A percentile compares a stretch with the other conserved stretches of the same genome.
phyloP scores from a whole-genome alignment of 2,113 vertebrate genomes.

The Sorex fumeus region DNA sequence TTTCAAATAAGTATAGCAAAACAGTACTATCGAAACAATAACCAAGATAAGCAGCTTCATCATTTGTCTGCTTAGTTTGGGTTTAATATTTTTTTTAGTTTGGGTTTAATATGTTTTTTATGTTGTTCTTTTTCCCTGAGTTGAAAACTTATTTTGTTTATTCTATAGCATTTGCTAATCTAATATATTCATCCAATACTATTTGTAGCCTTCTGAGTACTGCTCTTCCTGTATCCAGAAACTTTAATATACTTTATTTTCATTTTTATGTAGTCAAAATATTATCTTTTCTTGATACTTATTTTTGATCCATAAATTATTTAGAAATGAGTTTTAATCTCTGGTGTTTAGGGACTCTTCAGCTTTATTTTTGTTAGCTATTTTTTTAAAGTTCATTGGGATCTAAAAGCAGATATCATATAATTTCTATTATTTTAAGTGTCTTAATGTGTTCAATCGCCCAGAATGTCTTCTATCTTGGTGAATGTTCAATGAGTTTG shows the following conservation, averaged over 20 bases:
- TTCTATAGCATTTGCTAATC: slow-evolving; percentile 29
- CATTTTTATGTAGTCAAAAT: slow-evolving; percentile 40
- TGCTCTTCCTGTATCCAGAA: background rate
- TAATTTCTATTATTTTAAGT: slow-evolving; percentile 43
- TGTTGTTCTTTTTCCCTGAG: slow-evolving; percentile 32
- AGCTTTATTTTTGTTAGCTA: background rate
- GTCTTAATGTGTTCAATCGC: background rate
- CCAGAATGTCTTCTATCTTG: background rate
- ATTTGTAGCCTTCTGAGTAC: background rate
- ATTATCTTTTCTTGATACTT: background rate
- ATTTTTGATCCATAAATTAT: background rate
- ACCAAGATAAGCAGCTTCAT: background rate
- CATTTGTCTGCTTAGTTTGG: slow-evolving; percentile 44
- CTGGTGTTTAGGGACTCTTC: background rate
- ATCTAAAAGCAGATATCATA: background rate
- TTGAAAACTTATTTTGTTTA: background rate
- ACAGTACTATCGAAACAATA: background rate
- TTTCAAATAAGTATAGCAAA: slow-evolving; percentile 23
- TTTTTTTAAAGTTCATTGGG: slow-evolving; percentile 28
- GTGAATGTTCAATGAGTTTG: background rate
- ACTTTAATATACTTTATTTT: background rate
- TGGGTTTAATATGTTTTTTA: slow-evolving; percentile 37
- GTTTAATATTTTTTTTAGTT: slow-evolving; percentile 48
- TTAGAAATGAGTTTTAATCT: slow-evolving; percentile 12
- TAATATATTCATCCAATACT: background rate